A percentile compares a stretch with the other conserved stretches of the same genome.
These are phyloP conservation scores for Meleagris gallopavo DNA, from an alignment of 2,113 vertebrate genomes.

Conservation along the genomic window DNA sequence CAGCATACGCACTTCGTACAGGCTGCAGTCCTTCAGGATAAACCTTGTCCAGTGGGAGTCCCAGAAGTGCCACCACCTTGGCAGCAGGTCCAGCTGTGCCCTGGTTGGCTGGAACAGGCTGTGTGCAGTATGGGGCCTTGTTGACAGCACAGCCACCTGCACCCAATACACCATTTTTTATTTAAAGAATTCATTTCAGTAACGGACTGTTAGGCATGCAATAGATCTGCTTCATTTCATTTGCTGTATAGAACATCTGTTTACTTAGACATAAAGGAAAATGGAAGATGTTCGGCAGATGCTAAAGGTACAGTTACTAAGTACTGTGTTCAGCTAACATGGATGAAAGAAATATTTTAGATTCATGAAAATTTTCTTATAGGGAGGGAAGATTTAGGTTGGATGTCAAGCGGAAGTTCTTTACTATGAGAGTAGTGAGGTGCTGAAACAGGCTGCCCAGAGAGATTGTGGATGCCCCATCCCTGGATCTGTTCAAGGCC, in stretches of 20 bases:
- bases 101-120: rapidly evolving
- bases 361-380: not conserved
- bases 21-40: not conserved
- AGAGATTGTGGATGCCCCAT: no score
- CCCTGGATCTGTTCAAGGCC: no score
- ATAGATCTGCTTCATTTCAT: not conserved
- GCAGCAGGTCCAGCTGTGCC: rapidly evolving
- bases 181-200: not conserved
- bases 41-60: not conserved
- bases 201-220: rapidly evolving
- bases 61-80: rapidly evolving
- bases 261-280: not conserved
- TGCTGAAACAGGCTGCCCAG: no score
- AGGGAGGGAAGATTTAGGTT: not conserved
- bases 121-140: rapidly evolving
- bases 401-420: no score
- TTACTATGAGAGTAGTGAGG: no score
- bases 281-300: not conserved
- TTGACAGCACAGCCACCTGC: no score
- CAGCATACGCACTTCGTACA: no score
- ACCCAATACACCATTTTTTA: rapidly evolving
- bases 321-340: not conserved
- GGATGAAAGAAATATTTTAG: not conserved
- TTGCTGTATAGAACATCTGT: not conserved
- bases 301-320: not conserved